Evolutionary conservation across 2,113 vertebrate genomes (phyloP), one percentile per base, ranked within the genome.

Genomic region (Rattus norvegicus): DNA sequence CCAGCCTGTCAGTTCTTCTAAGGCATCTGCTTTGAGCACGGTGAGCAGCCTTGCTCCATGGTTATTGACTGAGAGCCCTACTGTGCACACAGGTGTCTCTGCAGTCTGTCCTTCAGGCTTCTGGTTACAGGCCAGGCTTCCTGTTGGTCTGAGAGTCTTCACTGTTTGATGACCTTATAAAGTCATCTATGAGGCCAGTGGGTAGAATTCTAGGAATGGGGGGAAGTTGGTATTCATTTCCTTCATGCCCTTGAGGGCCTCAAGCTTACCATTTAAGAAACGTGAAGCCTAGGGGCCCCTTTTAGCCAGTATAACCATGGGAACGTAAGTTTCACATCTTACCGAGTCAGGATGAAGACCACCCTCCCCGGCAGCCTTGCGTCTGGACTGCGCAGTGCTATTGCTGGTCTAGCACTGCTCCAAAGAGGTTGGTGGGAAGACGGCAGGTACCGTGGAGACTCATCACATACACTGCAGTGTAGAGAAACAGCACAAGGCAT

Each of bases 101-200:
- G 63, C 52, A 28, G 2, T 87, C 54, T 79, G 33, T 8, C 13
- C 63, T 28, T 22, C 14, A 9, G 36, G 20, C 26, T 36, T 22
- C 5, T 17, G 11, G 2, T 13, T 69, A 28, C 2, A 33, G 52
- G 28, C 39, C 4, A 20, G 54, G 63, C 43, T 30, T 28, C 52
- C 59, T 24, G 0, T 2, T 24, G 1, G 33, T 56, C 24, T 2
- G 54, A 39, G 36, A 10, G 6, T 59, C 39, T 65, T 30, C 43
- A 5, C 39, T 10, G 59, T 1, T 28, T 24, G 14, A 13, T 17
- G 75, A 30, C 76, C 33, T 7, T 39, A 85, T 54, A 81, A 90
- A 26, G 5, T 16, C 36, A 17, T 13, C 9, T 12, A 14, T 1
- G 1, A n/a, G 22, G 4, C 0, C n/a, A 2, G 65, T 1, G 0